Evolutionary conservation across 2,113 vertebrate genomes (phyloP).

Genomic region (Sinocyclocheilus maitianheensis): DNA sequence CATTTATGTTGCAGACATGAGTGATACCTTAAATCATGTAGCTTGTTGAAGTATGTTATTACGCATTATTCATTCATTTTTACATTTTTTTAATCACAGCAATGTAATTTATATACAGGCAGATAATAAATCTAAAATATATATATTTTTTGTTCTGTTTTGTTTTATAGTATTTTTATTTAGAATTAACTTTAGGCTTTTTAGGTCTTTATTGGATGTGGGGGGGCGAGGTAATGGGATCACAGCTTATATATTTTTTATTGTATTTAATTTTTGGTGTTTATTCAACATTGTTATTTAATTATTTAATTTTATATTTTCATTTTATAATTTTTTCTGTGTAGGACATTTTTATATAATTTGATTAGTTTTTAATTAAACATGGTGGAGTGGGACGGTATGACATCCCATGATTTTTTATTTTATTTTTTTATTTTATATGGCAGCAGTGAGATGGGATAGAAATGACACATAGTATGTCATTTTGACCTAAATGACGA

Average conservation of each 20-base stretch:
- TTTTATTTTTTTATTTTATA: neutral
- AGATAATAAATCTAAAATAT: too few relatives aligned
- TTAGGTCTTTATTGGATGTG: neutral
- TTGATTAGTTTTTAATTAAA: too few relatives aligned
- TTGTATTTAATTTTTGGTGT: neutral
- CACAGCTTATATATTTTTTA: neutral
- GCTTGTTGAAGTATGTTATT: neutral
- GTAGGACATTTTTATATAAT: too few relatives aligned
- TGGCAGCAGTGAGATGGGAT: neutral
- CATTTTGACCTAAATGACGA: neutral
- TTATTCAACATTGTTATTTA: neutral
- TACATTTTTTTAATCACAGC: too few relatives aligned
- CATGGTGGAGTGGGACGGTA: too few relatives aligned
- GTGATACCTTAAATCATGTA: neutral
- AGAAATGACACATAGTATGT: neutral
- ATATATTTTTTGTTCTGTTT: neutral
- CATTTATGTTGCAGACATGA: neutral
- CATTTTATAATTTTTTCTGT: too few relatives aligned
- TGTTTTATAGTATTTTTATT: neutral
- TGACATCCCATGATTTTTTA: too few relatives aligned
- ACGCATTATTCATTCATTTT: neutral
- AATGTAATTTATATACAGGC: too few relatives aligned
- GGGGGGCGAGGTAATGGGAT: neutral
- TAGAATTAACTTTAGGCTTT: neutral
- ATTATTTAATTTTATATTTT: neutral